Evolutionary conservation across 2,113 vertebrate species (phyloP), one percentile per base, ranked within the genome.

Genomic region (Cettia cetti): DNA sequence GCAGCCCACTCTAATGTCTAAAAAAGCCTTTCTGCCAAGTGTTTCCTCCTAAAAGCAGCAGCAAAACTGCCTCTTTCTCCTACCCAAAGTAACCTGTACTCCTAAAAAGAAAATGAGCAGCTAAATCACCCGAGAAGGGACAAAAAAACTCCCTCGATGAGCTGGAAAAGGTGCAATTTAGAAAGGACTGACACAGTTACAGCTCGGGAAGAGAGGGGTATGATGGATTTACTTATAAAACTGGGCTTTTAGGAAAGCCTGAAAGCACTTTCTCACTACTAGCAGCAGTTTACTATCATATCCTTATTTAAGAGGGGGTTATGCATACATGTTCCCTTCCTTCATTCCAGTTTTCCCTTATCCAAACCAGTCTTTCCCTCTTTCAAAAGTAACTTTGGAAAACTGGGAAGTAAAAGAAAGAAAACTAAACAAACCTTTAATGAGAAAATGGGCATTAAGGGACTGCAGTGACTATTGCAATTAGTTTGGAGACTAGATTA

Each of bases 261-360:
- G 50, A 3, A 6, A 39, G n/a, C 15, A 2, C 22, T 53, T 61
- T 8, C 20, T 50, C 6, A 3, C 12, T 59, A 27, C 3, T 35
- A 84, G 65, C 26, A 83, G 24, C 13, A 45, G n/a, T 28, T 76
- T 52, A 12, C 30, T 31, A 2, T 17, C 8, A 2, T 10, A 20
- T 27, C 22, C n/a, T 59, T 47, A 6, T 2, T 53, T 49, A 7
- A 9, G 17, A 49, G 11, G 3, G 1, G 2, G 4, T 26, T 49
- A 17, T 31, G 8, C 12, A 12, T 39, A 17, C 18, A 3, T 3
- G 6, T 20, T 61, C 17, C 6, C 52, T 1, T 0, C 16, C 17
- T 33, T 47, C 6, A 9, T 31, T 54, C 30, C 27, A 8, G 14
- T 50, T 88, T 61, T 82, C 11, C 35, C 23, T 24, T 33, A 50